Evolutionary conservation across 2,113 vertebrate genomes (phyloP).

Genomic region (Zapus hudsonius): DNA sequence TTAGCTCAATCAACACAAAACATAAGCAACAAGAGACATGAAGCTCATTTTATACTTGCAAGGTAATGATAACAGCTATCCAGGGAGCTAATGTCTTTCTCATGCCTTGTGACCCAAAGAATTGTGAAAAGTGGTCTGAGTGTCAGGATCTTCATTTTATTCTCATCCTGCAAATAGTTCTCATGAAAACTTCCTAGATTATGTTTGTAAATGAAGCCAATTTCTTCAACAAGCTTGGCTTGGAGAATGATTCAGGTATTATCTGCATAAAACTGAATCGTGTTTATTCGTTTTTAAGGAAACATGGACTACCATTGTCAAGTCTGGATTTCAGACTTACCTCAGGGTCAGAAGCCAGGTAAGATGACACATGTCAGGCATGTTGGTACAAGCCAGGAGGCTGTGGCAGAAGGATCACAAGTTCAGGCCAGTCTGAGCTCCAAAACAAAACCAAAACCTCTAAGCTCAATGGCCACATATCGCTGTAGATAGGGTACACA

Average conservation of each 20-base stretch:
- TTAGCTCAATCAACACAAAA: conserved; percentile 58
- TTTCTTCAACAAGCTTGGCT: neutral
- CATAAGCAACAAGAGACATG: conserved; percentile 39
- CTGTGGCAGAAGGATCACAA: neutral
- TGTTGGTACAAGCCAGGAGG: neutral
- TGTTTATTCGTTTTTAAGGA: conserved; percentile 14
- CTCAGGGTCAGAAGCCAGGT: neutral
- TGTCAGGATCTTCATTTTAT: neutral
- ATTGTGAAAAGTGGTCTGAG: neutral
- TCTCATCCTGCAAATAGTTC: neutral
- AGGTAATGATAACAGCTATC: neutral
- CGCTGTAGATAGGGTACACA: neutral
- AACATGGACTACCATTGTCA: neutral
- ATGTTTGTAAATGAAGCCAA: neutral
- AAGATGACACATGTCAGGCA: too few species aligned
- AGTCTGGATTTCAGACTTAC: neutral
- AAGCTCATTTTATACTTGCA: neutral
- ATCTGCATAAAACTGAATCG: neutral
- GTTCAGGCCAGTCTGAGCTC: neutral
- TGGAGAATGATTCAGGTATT: neutral
- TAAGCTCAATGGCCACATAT: neutral
- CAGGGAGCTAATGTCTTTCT: neutral
- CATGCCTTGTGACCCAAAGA: neutral
- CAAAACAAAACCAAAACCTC: neutral
- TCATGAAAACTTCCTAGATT: neutral